Percentiles rank a stretch among this genome's conserved stretches.
These are phyloP conservation scores for Arremon aurantiirostris DNA, from an alignment of 2,797 vertebrate species.

Conservation along the genomic window DNA sequence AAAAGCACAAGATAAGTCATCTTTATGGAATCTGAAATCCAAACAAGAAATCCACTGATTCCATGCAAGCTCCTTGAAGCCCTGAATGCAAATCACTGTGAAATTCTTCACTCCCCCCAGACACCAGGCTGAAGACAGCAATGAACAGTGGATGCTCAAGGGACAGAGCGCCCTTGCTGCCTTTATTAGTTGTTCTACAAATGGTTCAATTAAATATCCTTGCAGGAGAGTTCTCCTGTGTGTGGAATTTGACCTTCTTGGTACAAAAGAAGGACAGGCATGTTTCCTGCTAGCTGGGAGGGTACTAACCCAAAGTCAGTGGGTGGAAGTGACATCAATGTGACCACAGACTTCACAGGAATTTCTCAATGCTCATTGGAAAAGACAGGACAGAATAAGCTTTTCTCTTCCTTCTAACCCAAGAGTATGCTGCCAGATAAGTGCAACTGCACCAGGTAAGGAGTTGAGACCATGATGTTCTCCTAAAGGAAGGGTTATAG, in stretches of 20 bases:
- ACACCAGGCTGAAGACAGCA: not conserved
- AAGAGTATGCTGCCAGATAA: not conserved
- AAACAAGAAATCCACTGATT: not conserved
- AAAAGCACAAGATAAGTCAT: not conserved
- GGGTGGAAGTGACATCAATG: not conserved
- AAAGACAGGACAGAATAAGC: not conserved
- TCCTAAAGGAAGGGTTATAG: not conserved
- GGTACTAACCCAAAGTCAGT: not conserved
- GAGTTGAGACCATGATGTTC: not conserved
- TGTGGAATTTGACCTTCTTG: not conserved
- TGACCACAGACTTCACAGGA: not conserved
- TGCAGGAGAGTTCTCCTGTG: not conserved
- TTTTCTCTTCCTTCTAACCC: not conserved
- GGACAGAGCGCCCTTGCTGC: not conserved
- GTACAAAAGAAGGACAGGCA: not conserved
- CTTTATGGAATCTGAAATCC: not conserved
- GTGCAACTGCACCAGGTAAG: not conserved
- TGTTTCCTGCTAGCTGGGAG: not conserved
- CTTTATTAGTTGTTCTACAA: not conserved
- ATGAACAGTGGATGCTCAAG: not conserved
- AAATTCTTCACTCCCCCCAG: not conserved
- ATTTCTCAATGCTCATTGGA: not conserved
- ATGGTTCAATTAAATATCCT: conserved; percentile 6
- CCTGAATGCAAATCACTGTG: not conserved
- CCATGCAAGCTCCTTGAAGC: not conserved